Percentiles rank a stretch among this genome's conserved stretches.
phyloP scores from a whole-genome alignment of 2,797 vertebrate genomes.

The Pelobates cultripes region DNA sequence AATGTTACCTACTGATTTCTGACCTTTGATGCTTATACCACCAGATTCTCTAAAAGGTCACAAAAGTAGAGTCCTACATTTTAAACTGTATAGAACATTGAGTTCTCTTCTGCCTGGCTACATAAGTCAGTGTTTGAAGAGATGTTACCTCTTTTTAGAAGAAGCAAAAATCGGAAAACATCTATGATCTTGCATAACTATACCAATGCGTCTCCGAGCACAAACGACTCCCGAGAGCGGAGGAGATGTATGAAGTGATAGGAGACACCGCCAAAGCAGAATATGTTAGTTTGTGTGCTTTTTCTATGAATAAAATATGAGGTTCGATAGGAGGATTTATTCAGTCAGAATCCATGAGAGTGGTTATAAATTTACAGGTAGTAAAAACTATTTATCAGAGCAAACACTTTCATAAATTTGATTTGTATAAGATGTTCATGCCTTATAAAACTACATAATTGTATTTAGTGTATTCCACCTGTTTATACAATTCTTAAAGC shows the following conservation, averaged over 20 bases:
- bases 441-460: background rate
- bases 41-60: background rate
- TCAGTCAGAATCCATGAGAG: constrained; percentile 38
- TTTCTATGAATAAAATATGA: constrained; percentile 50
- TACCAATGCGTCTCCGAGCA: constrained; percentile 24
- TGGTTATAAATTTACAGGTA: constrained; percentile 43
- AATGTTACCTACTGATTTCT: background rate
- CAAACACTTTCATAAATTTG: constrained; percentile 45
- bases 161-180: constrained; percentile 17
- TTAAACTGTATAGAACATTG: background rate
- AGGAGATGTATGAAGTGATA: constrained; percentile 26
- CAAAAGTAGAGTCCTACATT: background rate
- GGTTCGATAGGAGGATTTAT: constrained; percentile 37
- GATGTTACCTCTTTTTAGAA: constrained; percentile 27
- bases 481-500: background rate
- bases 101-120: background rate
- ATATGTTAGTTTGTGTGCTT: constrained; percentile 43
- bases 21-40: background rate
- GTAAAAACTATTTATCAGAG: constrained; percentile 50
- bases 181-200: constrained; percentile 24
- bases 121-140: background rate
- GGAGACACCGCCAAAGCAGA: constrained; percentile 29
- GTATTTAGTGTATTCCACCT: background rate
- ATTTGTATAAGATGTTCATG: constrained; percentile 35
- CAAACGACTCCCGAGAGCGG: constrained; percentile 37